A percentile compares a stretch with the other conserved stretches of the same genome.
Evolutionary conservation across 2,113 vertebrate species (phyloP).

Genomic region (Ellobius talpinus): DNA sequence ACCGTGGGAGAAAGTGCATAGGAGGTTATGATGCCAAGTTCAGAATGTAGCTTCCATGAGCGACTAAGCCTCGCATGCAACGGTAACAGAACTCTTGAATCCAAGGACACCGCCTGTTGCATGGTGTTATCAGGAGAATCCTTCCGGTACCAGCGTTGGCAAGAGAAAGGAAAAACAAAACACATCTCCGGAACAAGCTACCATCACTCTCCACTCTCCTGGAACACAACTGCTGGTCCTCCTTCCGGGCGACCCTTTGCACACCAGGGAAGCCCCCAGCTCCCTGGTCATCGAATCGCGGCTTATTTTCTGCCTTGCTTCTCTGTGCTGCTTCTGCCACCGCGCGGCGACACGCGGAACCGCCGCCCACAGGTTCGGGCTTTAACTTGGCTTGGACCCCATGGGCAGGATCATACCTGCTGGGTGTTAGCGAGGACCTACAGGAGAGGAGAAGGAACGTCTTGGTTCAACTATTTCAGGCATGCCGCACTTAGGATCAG

Average conservation of each 20-base stretch:
- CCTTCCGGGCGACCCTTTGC: neutral
- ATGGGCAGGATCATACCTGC: no score
- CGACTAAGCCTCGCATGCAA: rapidly evolving
- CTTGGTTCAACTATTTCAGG: neutral
- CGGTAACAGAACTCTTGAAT: neutral
- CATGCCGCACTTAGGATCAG: neutral
- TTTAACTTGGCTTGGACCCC: neutral
- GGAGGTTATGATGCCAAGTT: neutral
- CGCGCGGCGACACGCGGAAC: neutral
- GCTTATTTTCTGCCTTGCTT: neutral
- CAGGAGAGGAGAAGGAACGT: neutral
- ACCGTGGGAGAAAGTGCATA: neutral
- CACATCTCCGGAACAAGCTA: neutral
- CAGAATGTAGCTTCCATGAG: neutral
- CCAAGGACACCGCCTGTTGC: no score
- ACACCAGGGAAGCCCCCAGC: neutral
- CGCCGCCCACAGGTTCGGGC: neutral
- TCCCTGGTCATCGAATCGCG: no score
- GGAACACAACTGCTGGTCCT: neutral
- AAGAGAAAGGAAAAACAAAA: neutral
- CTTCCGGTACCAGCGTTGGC: rapidly evolving
- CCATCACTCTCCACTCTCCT: neutral
- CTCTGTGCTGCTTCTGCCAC: neutral
- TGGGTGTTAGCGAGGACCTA: neutral
- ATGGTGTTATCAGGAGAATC: neutral